Conservation (phyloP, 2,113 vertebrate species). For the Alethe castanea region DNA sequence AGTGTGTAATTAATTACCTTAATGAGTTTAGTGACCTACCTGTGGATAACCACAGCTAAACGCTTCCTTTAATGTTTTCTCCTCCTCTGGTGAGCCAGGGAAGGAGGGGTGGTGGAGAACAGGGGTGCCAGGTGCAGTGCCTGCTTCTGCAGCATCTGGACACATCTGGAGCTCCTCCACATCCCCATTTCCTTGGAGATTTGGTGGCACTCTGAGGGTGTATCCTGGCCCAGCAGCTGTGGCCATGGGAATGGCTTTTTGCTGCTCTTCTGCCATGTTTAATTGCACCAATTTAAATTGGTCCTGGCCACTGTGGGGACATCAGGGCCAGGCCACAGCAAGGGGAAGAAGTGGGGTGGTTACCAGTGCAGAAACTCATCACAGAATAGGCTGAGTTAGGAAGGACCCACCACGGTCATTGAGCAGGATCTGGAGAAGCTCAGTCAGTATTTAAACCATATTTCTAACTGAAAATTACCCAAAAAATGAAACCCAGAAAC, state of each 20-base stretch:
- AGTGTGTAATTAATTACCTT: conserved; percentile 1
- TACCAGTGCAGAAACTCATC: no score
- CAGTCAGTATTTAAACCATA: not conserved
- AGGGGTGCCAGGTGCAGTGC: fast-evolving
- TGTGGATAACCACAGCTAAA: not conserved
- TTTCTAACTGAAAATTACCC: not conserved
- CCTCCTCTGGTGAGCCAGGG: not conserved
- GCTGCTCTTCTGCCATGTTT: not conserved
- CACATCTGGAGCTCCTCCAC: not conserved
- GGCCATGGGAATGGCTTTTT: not conserved
- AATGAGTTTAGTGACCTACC: conserved; percentile 9
- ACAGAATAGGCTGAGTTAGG: not conserved
- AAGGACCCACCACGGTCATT: not conserved
- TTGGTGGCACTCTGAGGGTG: not conserved
- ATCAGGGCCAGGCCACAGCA: fast-evolving
- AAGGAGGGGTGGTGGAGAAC: not conserved
- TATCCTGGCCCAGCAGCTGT: not conserved
- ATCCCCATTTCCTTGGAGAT: fast-evolving
- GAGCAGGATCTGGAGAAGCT: not conserved
- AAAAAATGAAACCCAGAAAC: not conserved
- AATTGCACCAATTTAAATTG: not conserved
- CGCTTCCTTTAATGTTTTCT: not conserved
- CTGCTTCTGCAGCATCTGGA: not conserved
- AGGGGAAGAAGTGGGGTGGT: not conserved
- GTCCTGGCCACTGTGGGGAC: not conserved